Percentiles rank a stretch among this genome's conserved stretches.
These are phyloP conservation scores for Oreonectes daqikongensis DNA, from an alignment of 2,797 vertebrate species.

Conservation along the genomic window DNA sequence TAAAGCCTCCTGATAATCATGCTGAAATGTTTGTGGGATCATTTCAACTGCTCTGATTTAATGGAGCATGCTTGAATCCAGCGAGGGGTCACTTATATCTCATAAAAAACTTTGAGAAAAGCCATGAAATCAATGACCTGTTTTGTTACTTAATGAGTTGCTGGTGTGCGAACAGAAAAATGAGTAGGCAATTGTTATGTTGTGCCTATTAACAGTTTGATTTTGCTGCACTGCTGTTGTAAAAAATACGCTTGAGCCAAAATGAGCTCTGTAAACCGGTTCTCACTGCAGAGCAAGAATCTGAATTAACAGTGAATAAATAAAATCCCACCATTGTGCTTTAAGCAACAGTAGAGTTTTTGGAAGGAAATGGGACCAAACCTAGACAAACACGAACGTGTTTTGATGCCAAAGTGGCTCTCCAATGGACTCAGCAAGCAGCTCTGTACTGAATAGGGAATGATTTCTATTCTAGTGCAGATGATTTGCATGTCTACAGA, in stretches of 20 bases:
- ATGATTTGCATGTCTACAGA: conserved; percentile 40
- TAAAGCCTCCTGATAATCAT: conserved; percentile 73
- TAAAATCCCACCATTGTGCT: conserved; percentile 10
- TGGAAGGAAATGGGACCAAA: conserved; percentile 31
- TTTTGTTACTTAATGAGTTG: conserved; percentile 81
- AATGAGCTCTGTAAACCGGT: conserved; percentile 29
- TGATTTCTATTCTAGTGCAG: conserved; percentile 30
- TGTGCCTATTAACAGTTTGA: conserved; percentile 60
- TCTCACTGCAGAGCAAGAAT: conserved; percentile 33
- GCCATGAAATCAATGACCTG: conserved; percentile 82
- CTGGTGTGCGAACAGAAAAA: conserved; percentile 73
- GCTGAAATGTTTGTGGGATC: conserved; percentile 78
- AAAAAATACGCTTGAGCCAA: neutral
- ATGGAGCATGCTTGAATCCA: conserved; percentile 82
- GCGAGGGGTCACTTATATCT: conserved; percentile 82
- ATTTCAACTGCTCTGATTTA: conserved; percentile 80
- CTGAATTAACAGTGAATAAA: conserved; percentile 31
- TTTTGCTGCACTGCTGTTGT: conserved; percentile 51
- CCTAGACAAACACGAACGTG: conserved; percentile 35
- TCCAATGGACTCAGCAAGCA: conserved; percentile 34
- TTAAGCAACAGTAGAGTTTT: conserved; percentile 25
- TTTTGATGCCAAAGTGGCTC: conserved; percentile 33
- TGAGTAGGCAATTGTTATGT: conserved; percentile 64
- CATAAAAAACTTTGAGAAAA: conserved; percentile 79
- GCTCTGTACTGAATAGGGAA: conserved; percentile 32